A percentile compares a stretch with the other conserved stretches of the same genome.
Conservation (phyloP, 92 coral and sea anemone genomes). For the Epizoanthus ramosus region DNA sequence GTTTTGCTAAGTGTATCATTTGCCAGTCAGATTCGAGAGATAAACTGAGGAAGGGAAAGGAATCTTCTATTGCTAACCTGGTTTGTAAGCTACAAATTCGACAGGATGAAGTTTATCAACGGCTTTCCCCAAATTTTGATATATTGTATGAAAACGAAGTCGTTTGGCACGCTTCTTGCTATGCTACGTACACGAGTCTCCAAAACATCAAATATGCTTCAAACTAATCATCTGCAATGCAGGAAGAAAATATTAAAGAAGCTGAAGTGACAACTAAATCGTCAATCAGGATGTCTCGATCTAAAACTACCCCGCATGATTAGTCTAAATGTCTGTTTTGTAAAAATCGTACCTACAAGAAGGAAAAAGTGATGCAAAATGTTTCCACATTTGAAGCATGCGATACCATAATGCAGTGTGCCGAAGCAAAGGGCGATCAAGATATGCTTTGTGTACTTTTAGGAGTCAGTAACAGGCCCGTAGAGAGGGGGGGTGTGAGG, state of each 20-base stretch:
- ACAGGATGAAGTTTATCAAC: constrained; percentile 44
- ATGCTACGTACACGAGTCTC: constrained; percentile 51
- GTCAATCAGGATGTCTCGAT: not conserved
- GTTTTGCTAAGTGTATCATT: constrained; percentile 39
- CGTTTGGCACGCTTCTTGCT: constrained; percentile 56
- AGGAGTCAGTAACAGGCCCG: no score
- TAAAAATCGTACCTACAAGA: constrained; percentile 34
- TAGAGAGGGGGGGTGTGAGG: no score
- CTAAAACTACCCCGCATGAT: constrained; percentile 28
- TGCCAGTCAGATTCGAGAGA: constrained; percentile 43
- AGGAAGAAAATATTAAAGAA: not conserved
- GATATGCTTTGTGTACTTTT: not conserved
- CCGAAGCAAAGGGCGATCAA: constrained; percentile 14
- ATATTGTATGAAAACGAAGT: constrained; percentile 38
- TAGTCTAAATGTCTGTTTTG: constrained; percentile 47
- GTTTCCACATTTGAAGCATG: constrained; percentile 28
- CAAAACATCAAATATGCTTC: constrained; percentile 50
- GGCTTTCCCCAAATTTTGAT: constrained; percentile 39
- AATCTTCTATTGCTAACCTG: constrained; percentile 44
- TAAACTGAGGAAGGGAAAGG: constrained; percentile 48
- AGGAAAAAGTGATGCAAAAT: constrained; percentile 6
- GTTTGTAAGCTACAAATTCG: constrained; percentile 51
- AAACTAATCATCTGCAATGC: not conserved
- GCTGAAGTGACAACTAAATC: not conserved
- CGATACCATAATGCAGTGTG: constrained; percentile 18